Evolutionary conservation across 2,888 invertebrate genomes (phyloP).

Genomic region (Hydrotaea cyrtoneurina): DNA sequence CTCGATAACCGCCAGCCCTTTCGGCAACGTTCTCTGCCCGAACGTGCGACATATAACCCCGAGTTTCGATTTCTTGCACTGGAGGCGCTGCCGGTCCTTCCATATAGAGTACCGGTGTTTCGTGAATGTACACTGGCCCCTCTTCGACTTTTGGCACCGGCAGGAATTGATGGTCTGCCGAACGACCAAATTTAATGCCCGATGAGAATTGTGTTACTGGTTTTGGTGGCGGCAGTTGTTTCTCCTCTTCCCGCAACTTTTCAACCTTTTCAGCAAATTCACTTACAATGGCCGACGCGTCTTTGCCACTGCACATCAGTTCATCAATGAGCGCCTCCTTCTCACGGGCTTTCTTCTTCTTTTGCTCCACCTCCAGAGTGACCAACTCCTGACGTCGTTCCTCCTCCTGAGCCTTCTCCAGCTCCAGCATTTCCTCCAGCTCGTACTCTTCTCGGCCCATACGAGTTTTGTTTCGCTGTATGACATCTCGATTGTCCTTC

Average conservation of each 20-base stretch:
- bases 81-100: constrained; percentile 89
- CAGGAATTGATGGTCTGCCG: constrained; percentile 84
- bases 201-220: constrained; percentile 89
- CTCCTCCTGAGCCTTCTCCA: constrained; percentile 90
- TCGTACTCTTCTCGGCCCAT: constrained; percentile 91
- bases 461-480: constrained; percentile 89
- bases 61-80: constrained; percentile 83
- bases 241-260: constrained; percentile 85
- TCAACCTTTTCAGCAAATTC: constrained; percentile 88
- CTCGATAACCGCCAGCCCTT: constrained; percentile 93
- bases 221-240: constrained; percentile 78
- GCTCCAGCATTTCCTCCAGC: constrained; percentile 91
- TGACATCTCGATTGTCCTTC: constrained; percentile 92
- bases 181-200: constrained; percentile 90
- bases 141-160: constrained; percentile 88
- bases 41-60: constrained; percentile 89
- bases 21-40: constrained; percentile 88
- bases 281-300: constrained; percentile 93
- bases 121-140: constrained; percentile 88
- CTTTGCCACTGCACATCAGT: constrained; percentile 94
- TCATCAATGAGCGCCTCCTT: constrained; percentile 97
- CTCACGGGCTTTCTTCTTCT: constrained; percentile 90
- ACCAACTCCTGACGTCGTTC: constrained; percentile 86
- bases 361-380: constrained; percentile 85
- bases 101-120: constrained; percentile 82